These are phyloP conservation scores for Agelas oroides DNA, from an alignment of 37 sponge, comb jelly and placozoan species.

Conservation along the genomic window DNA sequence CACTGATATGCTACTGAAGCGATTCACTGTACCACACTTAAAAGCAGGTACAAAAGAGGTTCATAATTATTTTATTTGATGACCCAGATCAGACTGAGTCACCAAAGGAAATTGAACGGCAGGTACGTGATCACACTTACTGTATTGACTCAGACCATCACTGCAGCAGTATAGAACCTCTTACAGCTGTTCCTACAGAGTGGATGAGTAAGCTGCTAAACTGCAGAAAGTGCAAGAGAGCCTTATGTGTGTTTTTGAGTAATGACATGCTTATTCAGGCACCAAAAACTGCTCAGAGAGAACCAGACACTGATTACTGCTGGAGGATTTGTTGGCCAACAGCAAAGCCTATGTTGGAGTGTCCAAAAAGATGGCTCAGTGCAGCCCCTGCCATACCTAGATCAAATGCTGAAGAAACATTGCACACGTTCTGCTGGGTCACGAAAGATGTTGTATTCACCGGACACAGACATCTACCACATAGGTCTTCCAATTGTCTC, in stretches of 20 bases:
- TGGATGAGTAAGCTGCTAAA: not conserved
- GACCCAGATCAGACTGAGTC: not conserved
- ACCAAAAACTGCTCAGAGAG: not conserved
- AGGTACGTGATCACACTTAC: too few relatives aligned
- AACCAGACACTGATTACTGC: not conserved
- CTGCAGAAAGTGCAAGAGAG: not conserved
- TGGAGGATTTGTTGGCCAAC: not conserved
- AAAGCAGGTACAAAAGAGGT: not conserved
- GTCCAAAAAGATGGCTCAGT: not conserved
- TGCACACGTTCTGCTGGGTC: not conserved
- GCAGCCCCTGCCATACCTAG: not conserved
- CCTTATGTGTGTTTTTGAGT: not conserved
- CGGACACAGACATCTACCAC: constrained; percentile 38
- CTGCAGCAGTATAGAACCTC: too few relatives aligned
- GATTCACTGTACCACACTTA: not conserved
- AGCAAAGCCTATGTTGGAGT: not conserved
- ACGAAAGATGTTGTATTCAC: not conserved
- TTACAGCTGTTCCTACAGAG: too few relatives aligned
- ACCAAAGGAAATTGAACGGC: not conserved
- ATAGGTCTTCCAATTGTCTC: not conserved
- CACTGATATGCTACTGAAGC: not conserved
- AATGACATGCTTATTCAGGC: not conserved
- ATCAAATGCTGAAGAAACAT: constrained; percentile 38
- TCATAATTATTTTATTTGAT: constrained; percentile 1
- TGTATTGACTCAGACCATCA: too few relatives aligned